Evolutionary conservation across 2,113 vertebrate genomes (phyloP), one percentile per base, ranked within the genome.

Genomic region (Ranitomeya variabilis): DNA sequence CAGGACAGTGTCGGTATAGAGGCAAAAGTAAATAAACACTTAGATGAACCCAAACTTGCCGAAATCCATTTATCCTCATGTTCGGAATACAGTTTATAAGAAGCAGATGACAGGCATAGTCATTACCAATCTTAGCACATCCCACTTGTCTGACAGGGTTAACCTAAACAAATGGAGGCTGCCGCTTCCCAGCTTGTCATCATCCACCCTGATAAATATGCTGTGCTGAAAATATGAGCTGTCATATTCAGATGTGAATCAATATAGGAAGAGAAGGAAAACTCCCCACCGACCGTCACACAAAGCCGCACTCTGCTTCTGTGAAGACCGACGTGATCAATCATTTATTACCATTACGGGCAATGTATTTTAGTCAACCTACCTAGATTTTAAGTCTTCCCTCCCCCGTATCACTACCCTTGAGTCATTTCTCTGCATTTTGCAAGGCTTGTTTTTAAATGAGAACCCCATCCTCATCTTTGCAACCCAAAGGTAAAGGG

Each of bases 301-400:
- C 5, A 31, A n/a, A 85, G 74, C 69, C 26, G 73, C 31, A 23
- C 84, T 77, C 69, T 51, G 71, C 55, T 45, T 26, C n/a, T 37
- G 71, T 26, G 69, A 86, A 55, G 16, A 21, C 54, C 59, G 12
- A 77, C 26, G 6, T n/a, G 57, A 86, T 86, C 85, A 77, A 86
- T 86, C 77, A 51, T 86, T 77, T 86, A 73, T 84, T 54, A 76
- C 77, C 23, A 86, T 62, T 45, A 77, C 77, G 19, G 21, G 54
- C 21, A 15, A 55, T 19, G 16, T 16, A 26, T 74, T 74, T 73
- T 18, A 59, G 59, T 74, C 18, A 45, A 16, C 3, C n/a, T 67
- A 67, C 19, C n/a, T 54, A 13, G 45, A 45, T 45, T 45, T 45
- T 45, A 45, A 45, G 37, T 45, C 37, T 45, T 45, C 37, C 37